phyloP scores from a whole-genome alignment of 2,888 invertebrate genomes.

The Standfussiana lucernea region DNA sequence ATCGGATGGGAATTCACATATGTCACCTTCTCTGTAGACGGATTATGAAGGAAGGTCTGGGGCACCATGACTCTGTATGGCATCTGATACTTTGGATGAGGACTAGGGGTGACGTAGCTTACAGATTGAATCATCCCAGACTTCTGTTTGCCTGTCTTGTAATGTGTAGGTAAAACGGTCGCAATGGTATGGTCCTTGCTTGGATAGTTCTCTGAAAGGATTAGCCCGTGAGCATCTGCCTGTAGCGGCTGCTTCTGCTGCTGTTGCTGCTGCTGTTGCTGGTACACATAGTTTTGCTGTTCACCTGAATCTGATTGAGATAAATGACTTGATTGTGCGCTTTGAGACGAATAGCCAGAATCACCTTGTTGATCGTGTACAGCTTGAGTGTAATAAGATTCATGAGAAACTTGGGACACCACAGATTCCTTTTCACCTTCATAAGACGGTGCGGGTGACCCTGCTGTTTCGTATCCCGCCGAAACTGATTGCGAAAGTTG shows the following conservation, averaged over 20 bases:
- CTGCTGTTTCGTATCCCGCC: conserved; percentile 55
- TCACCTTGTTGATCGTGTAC: conserved; percentile 76
- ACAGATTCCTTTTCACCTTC: conserved; percentile 47
- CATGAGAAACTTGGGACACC: conserved; percentile 61
- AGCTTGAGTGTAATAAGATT: conserved; percentile 72
- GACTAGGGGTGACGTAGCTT: conserved; percentile 86
- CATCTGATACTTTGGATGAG: conserved; percentile 83
- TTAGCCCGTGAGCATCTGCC: conserved; percentile 75
- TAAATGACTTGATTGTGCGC: conserved; percentile 72
- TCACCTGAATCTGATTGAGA: conserved; percentile 72
- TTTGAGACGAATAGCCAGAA: conserved; percentile 74
- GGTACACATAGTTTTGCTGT: conserved; percentile 79
- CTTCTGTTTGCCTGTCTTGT: conserved; percentile 73
- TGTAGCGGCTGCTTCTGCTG: conserved; percentile 70
- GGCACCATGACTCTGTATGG: conserved; percentile 87
- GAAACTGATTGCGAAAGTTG: conserved; percentile 61
- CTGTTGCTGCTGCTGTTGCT: conserved; percentile 67
- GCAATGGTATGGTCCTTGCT: conserved; percentile 91
- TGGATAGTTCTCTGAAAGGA: conserved; percentile 91
- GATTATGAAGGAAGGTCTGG: conserved; percentile 81
- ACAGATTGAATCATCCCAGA: conserved; percentile 80
- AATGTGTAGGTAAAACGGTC: conserved; percentile 85
- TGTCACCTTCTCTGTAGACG: conserved; percentile 82
- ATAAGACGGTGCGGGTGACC: conserved; percentile 58
- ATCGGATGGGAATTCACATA: conserved; percentile 85